phyloP scores from a whole-genome alignment of 1,140 invertebrate species.

The Brachionus angularis region DNA sequence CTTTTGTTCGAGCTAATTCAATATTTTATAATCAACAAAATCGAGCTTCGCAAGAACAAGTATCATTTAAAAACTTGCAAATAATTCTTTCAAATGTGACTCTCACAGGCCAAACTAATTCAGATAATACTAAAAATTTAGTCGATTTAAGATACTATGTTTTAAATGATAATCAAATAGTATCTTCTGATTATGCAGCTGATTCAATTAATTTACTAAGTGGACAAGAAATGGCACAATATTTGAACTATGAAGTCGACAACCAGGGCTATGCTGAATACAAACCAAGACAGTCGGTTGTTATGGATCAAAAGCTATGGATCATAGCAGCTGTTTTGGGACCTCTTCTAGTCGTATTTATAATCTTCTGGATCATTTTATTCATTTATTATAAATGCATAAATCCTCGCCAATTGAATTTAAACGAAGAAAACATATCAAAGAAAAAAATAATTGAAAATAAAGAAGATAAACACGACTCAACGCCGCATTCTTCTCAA shows the following conservation, averaged over 20 bases:
- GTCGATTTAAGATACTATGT: slow-evolving; percentile 13
- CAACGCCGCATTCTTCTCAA: not conserved
- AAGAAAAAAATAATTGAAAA: not conserved
- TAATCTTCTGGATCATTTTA: slow-evolving; percentile 29
- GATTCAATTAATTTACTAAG: slow-evolving; percentile 37
- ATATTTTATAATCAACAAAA: slow-evolving; percentile 4
- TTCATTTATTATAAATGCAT: slow-evolving; percentile 39
- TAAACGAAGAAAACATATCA: no score
- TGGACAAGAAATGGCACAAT: slow-evolving; percentile 38
- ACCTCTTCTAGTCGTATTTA: not conserved
- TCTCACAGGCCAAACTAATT: not conserved
- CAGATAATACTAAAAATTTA: slow-evolving; percentile 36
- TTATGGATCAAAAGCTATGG: slow-evolving; percentile 9
- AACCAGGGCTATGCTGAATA: slow-evolving; percentile 35
- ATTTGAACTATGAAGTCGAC: slow-evolving; percentile 27
- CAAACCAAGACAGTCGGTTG: not conserved
- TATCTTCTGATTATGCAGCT: slow-evolving; percentile 30
- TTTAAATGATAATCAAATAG: slow-evolving; percentile 5
- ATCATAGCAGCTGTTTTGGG: slow-evolving; percentile 34
- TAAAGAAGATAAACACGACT: not conserved
- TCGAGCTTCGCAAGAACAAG: not conserved
- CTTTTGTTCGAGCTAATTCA: slow-evolving; percentile 7
- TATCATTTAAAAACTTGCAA: not conserved
- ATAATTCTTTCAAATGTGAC: slow-evolving; percentile 6
- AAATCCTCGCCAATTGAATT: slow-evolving; percentile 21